phyloP scores from a whole-genome alignment of 2,888 invertebrate species.

The Orgyia antiqua region DNA sequence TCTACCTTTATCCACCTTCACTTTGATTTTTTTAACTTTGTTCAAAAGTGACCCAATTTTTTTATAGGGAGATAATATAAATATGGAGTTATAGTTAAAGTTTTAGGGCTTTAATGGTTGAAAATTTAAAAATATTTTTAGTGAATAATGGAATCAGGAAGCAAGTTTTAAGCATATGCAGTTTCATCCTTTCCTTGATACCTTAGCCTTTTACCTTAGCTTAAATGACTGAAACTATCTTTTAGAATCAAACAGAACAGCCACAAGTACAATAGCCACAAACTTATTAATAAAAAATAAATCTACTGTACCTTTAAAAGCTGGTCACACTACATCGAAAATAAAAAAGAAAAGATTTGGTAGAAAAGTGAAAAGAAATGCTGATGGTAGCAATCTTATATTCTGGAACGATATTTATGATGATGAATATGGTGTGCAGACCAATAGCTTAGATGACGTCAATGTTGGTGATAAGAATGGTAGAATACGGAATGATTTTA shows the following conservation, averaged over 20 bases:
- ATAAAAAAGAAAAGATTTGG: background rate
- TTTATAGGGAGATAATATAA: no score
- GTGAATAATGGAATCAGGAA: no score
- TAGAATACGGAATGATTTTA: conserved; percentile 28
- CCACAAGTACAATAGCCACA: background rate
- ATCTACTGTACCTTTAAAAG: conserved; percentile 2
- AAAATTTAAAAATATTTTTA: no score
- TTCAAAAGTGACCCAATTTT: no score
- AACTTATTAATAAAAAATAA: background rate
- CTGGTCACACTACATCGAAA: conserved; percentile 2
- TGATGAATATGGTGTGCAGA: conserved; percentile 54
- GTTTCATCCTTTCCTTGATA: no score
- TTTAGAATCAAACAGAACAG: background rate
- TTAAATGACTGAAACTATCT: no score
- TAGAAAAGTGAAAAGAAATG: conserved; percentile 45
- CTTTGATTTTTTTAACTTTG: no score
- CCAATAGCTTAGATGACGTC: conserved; percentile 35
- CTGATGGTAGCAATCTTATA: conserved; percentile 38
- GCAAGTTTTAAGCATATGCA: no score
- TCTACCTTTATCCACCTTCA: no score
- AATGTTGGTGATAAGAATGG: conserved; percentile 30
- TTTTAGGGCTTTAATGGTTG: no score
- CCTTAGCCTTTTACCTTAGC: no score
- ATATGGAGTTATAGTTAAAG: no score
- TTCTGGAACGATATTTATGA: conserved; percentile 66